Evolutionary conservation across 2,797 vertebrate species (phyloP).

Genomic region (Rhinophrynus dorsalis): DNA sequence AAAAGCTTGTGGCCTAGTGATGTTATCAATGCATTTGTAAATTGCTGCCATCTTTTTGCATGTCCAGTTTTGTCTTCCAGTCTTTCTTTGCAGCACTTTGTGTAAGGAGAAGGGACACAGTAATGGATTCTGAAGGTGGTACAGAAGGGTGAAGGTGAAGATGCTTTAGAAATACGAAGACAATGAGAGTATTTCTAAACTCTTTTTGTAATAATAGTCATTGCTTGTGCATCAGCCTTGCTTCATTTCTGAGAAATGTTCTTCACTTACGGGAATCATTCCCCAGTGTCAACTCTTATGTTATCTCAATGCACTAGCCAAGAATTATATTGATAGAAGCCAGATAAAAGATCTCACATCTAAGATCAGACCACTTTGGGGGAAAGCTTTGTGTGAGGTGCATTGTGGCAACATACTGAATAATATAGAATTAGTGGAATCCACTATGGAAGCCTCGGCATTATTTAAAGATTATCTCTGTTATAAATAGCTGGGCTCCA

Average conservation of each 20-base stretch:
- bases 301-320: neutral
- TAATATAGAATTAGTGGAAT: neutral
- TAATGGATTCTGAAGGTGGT: constrained; percentile 41
- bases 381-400: neutral
- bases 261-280: constrained; percentile 17
- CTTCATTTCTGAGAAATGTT: constrained; percentile 34
- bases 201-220: constrained; percentile 33
- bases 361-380: neutral
- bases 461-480: neutral
- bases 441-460: neutral
- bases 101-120: neutral
- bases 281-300: constrained; percentile 17
- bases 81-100: neutral
- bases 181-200: constrained; percentile 20
- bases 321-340: constrained; percentile 2
- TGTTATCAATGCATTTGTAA: constrained; percentile 9
- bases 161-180: constrained; percentile 25
- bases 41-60: neutral
- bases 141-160: constrained; percentile 32
- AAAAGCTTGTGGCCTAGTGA: neutral
- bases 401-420: no score
- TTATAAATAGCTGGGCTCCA: no score
- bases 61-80: neutral
- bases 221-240: constrained; percentile 15
- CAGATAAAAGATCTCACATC: neutral